Evolutionary conservation across 2,888 invertebrate species (phyloP).

Genomic region (Dasypogon diadema): DNA sequence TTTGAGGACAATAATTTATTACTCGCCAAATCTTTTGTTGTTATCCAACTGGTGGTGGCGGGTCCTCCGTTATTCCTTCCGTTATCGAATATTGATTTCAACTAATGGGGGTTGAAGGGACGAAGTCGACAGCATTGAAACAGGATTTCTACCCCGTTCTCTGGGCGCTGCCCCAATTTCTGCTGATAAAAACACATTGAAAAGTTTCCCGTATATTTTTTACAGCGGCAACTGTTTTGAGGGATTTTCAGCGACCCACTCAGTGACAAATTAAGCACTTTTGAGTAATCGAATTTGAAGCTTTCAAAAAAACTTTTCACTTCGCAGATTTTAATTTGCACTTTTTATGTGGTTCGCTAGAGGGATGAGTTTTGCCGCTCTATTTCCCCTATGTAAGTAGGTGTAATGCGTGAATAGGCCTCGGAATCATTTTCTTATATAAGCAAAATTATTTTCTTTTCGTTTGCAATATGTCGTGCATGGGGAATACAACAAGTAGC

Average conservation of each 20-base stretch:
- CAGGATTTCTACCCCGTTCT: slow-evolving; percentile 10
- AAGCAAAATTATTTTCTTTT: no score
- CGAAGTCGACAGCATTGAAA: neutral
- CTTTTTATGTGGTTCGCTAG: no score
- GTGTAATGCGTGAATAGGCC: no score
- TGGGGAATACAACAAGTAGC: no score
- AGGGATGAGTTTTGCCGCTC: no score
- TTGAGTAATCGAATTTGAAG: slow-evolving; percentile 36
- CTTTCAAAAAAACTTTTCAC: slow-evolving; percentile 5
- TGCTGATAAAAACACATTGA: slow-evolving; percentile 34
- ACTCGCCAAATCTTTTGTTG: slow-evolving; percentile 51
- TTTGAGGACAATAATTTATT: slow-evolving; percentile 53
- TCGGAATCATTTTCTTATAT: no score
- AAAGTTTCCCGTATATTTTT: slow-evolving; percentile 28
- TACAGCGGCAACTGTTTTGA: slow-evolving; percentile 3
- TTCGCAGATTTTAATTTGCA: slow-evolving; percentile 12
- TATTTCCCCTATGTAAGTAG: no score
- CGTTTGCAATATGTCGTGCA: no score
- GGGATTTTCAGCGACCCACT: neutral
- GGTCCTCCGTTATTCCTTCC: slow-evolving; percentile 32
- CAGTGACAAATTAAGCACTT: slow-evolving; percentile 43
- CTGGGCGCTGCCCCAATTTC: neutral
- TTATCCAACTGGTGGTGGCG: slow-evolving; percentile 47
- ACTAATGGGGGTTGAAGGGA: slow-evolving; percentile 12
- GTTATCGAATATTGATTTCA: slow-evolving; percentile 44